phyloP scores from a whole-genome alignment of 2,797 vertebrate genomes.

The Saxicola maurus region DNA sequence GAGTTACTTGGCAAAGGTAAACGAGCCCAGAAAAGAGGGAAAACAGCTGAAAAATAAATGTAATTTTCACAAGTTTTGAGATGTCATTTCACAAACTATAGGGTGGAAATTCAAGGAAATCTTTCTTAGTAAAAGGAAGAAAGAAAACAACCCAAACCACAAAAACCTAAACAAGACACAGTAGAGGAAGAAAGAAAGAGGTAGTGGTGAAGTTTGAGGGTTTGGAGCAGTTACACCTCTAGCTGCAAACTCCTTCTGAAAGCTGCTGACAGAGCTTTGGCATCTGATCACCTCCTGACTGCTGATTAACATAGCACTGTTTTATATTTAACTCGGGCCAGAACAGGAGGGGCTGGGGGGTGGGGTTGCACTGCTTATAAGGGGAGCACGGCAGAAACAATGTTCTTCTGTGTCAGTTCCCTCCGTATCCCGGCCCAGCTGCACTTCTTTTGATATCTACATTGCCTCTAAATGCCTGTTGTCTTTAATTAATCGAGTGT shows the following conservation, averaged over 20 bases:
- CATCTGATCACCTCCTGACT: slow-evolving; percentile 52
- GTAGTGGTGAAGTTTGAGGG: slow-evolving; percentile 51
- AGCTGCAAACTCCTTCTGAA: slow-evolving; percentile 39
- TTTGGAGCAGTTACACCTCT: slow-evolving; percentile 39
- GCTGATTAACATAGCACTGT: slow-evolving; percentile 76
- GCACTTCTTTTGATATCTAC: slow-evolving; percentile 3
- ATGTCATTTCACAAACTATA: slow-evolving; percentile 4
- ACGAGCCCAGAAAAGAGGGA: background rate
- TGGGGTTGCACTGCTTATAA: slow-evolving; percentile 55
- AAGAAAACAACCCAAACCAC: background rate
- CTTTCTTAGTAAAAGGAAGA: background rate
- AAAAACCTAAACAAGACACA: background rate
- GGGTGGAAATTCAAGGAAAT: slow-evolving; percentile 26
- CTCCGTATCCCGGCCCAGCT: background rate
- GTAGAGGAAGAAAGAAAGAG: background rate
- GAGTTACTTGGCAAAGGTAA: background rate
- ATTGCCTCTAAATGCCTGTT: slow-evolving; percentile 11
- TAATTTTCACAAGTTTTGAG: slow-evolving; percentile 5
- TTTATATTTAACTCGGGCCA: slow-evolving; percentile 83
- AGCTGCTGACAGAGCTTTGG: slow-evolving; percentile 73
- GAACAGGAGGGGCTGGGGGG: slow-evolving; percentile 54
- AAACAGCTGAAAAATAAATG: background rate
- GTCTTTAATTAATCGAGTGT: slow-evolving; percentile 37
- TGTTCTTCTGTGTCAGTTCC: background rate
- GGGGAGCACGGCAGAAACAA: slow-evolving; percentile 16